These are phyloP conservation scores for Heliconius hermathena DNA, from an alignment of 1,140 invertebrate genomes.

Conservation along the genomic window DNA sequence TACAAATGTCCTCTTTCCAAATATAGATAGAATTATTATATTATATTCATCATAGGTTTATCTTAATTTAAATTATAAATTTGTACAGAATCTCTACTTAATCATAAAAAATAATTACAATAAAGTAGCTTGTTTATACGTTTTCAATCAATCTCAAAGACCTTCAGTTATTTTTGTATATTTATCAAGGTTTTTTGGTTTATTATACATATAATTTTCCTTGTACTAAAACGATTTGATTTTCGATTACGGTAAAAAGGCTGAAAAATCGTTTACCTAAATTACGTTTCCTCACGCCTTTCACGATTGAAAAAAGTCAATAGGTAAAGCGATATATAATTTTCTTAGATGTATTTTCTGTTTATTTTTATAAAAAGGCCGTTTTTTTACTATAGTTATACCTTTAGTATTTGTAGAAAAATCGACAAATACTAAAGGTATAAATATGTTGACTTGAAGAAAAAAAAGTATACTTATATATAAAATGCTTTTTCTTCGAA, in stretches of 20 bases:
- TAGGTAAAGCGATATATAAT: neutral
- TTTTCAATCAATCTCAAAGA: neutral
- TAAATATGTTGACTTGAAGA: neutral
- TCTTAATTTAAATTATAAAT: too few species aligned
- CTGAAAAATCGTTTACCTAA: conserved; percentile 28
- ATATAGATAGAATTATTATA: too few species aligned
- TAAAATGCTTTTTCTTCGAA: too few species aligned
- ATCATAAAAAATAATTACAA: neutral
- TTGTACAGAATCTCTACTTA: neutral
- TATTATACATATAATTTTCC: conserved; percentile 10
- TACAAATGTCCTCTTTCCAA: too few species aligned
- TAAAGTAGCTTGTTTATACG: neutral
- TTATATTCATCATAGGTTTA: too few species aligned
- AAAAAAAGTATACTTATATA: too few species aligned
- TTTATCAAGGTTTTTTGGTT: neutral
- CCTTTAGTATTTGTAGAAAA: neutral
- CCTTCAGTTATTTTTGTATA: neutral
- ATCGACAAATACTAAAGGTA: neutral
- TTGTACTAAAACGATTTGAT: conserved; percentile 4
- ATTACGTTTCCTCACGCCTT: conserved; percentile 30
- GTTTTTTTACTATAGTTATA: neutral
- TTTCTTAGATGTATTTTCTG: neutral
- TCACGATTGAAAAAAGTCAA: conserved; percentile 32
- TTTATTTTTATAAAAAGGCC: neutral
- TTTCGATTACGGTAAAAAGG: conserved; percentile 14